Base-by-base conservation (phyloP, 2,113 vertebrate species). In the Tenrec ecaudatus region DNA sequence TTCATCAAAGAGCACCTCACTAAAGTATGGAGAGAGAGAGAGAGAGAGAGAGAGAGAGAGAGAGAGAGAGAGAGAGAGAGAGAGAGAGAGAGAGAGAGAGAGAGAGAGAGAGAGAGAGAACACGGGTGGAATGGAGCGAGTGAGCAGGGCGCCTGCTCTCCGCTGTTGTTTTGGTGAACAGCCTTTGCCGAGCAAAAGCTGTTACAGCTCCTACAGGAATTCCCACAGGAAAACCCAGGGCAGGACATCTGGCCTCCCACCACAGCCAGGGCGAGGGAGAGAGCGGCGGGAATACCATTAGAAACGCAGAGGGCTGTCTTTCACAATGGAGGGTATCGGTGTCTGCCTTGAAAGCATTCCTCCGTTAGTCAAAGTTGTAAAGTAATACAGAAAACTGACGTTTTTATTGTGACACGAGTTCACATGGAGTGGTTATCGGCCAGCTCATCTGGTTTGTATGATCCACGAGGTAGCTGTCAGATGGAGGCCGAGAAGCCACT, bases 321-420 rank as follows among this genome's bases (percentile, higher is more conserved):
- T 95, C 96, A 94, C 94, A 94, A 94, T 93, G 94, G 77, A 1
- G 9, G 96, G 88, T 91, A 95, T 96, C 93, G 86, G 77, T 93
- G 97, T 95, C 94, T 73, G 93, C 94, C 96, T 97, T 98, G 97
- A 98, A 98, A 98, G 96, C 97, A 97, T 98, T 98, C 97, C 97
- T 97, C 88, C 97, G 78, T 91, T 94, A 95, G 91, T 83, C 31
- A 53, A 78, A 91, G 81, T 96, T 88, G 0, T 98, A 98, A 98
- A 98, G 97, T 96, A 97, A 96, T 98, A 93, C 89, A 97, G 97
- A 97, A 98, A 95, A 95, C 68, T 97, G 98, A 97, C 89, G 25
- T 97, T 89, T 98, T 98, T 98, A 98, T 96, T 97, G 96, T 97
- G 97, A 95, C 95, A 90, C 69, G 53, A 47, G 0, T 97, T 97